These are phyloP conservation scores for Merluccius polli DNA, from an alignment of 2,797 vertebrate genomes.

Conservation along the genomic window DNA sequence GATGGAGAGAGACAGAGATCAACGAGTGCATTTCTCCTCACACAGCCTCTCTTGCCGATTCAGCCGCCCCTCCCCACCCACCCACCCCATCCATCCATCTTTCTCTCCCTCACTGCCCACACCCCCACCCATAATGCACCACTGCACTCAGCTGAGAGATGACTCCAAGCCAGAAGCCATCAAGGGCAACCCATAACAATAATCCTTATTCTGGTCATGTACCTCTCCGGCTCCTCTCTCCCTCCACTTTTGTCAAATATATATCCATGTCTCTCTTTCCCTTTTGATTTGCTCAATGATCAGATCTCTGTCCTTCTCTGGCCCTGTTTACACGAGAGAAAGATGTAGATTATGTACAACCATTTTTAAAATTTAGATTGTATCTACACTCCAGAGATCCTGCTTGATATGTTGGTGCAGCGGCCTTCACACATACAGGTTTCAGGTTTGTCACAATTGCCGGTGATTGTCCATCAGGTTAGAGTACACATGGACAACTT, in stretches of 20 bases:
- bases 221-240: background rate
- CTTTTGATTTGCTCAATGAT: background rate
- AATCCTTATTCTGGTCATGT: conserved; percentile 1
- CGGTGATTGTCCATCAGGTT: background rate
- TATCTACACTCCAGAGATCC: background rate
- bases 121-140: conserved; percentile 37
- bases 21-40: conserved; percentile 53
- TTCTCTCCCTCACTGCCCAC: conserved; percentile 12
- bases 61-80: background rate
- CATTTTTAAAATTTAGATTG: background rate
- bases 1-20: conserved; percentile 37
- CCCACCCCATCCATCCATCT: background rate
- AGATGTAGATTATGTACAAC: background rate
- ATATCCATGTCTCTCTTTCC: background rate
- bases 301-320: background rate
- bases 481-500: background rate
- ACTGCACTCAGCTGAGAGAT: conserved; percentile 46
- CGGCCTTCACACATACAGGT: background rate
- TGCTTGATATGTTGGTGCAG: background rate
- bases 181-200: conserved; percentile 29
- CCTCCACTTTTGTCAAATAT: background rate
- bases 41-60: conserved; percentile 28
- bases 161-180: conserved; percentile 30
- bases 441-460: background rate
- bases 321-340: too few relatives aligned